Evolutionary conservation across 2,797 vertebrate genomes (phyloP).

Genomic region (Diglossa cyanea): DNA sequence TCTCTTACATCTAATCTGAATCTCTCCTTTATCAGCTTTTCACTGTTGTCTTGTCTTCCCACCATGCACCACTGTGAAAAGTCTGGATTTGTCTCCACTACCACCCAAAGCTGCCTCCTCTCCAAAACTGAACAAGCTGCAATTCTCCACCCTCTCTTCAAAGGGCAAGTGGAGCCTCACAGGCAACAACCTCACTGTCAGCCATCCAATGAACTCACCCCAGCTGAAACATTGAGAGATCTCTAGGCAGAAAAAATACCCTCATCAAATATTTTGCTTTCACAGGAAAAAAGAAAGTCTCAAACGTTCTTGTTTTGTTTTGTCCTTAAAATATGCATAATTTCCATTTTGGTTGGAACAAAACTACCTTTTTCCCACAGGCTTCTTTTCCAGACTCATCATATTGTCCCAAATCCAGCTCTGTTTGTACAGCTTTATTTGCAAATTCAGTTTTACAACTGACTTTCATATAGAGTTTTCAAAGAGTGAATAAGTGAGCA

Average conservation of each 20-base stretch:
- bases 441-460: slow-evolving; percentile 22
- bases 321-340: not conserved
- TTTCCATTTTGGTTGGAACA: not conserved
- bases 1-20: not conserved
- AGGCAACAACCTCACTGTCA: not conserved
- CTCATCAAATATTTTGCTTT: not conserved
- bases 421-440: not conserved
- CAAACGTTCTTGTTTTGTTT: not conserved
- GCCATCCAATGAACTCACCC: not conserved
- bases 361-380: not conserved
- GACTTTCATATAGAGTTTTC: slow-evolving; percentile 8
- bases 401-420: not conserved
- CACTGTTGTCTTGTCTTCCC: not conserved
- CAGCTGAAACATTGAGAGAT: not conserved
- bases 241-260: not conserved
- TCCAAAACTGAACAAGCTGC: not conserved
- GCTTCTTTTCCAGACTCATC: slow-evolving; percentile 1
- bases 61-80: not conserved
- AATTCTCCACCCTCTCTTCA: not conserved
- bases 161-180: not conserved
- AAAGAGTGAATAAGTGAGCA: slow-evolving; percentile 19
- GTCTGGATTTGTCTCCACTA: not conserved
- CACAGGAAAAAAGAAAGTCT: not conserved
- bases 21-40: not conserved
- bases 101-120: not conserved